Evolutionary conservation across 2,888 invertebrate species (phyloP).

Genomic region (Formica aserva): DNA sequence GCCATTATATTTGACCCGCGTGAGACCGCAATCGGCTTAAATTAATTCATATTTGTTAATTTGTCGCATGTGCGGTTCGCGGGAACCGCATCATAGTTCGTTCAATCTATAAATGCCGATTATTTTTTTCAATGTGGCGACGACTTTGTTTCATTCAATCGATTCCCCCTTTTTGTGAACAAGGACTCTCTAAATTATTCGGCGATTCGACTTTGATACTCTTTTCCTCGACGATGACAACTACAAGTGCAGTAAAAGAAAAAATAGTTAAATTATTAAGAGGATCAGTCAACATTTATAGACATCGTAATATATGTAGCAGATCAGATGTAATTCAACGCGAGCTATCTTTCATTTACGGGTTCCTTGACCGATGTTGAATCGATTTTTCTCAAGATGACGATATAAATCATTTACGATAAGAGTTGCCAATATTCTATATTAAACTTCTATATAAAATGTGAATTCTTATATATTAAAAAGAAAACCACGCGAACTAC

Average conservation of each 20-base stretch:
- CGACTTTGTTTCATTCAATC: slow-evolving; percentile 17
- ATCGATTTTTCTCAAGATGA: not conserved
- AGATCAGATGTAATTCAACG: not conserved
- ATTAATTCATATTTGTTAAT: slow-evolving; percentile 49
- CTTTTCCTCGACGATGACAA: slow-evolving; percentile 16
- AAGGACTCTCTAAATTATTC: slow-evolving; percentile 21
- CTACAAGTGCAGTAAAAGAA: not conserved
- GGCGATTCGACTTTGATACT: not conserved
- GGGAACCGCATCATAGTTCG: not conserved
- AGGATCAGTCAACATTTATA: not conserved
- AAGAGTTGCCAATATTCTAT: not conserved
- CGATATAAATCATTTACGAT: not conserved
- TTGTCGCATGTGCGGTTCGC: slow-evolving; percentile 2
- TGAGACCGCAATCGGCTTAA: slow-evolving; percentile 33
- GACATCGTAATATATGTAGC: not conserved
- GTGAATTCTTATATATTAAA: not conserved
- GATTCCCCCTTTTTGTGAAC: not conserved
- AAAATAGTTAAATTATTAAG: slow-evolving; percentile 23
- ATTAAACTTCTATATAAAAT: not conserved
- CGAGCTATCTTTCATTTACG: not conserved
- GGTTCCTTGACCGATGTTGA: not conserved
- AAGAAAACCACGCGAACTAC: not conserved
- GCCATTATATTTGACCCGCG: slow-evolving; percentile 3
- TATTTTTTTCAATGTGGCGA: not conserved
- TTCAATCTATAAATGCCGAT: not conserved